These are phyloP conservation scores for Cephus pulcher DNA, from an alignment of 2,888 invertebrate species.

Conservation along the genomic window DNA sequence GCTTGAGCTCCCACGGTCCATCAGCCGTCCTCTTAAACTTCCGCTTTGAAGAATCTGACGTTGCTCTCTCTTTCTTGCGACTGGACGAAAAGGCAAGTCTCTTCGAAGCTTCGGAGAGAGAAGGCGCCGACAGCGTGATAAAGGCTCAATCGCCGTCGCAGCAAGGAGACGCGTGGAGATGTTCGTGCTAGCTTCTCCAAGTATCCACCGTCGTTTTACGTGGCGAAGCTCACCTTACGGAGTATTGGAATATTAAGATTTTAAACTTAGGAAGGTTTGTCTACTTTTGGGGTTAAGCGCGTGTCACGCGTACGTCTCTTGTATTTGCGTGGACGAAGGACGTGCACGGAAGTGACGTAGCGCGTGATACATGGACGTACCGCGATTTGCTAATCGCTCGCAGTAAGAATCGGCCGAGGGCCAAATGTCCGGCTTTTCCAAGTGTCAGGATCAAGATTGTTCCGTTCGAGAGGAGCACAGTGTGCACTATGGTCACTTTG, in stretches of 20 bases:
- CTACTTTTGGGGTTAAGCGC: constrained; percentile 4
- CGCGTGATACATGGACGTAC: too few species aligned
- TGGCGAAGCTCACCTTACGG: constrained; percentile 15
- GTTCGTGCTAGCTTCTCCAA: constrained; percentile 49
- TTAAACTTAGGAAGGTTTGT: constrained; percentile 16
- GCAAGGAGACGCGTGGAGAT: constrained; percentile 57
- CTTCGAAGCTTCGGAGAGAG: constrained; percentile 56
- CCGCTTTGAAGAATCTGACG: not conserved
- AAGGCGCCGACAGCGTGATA: constrained; percentile 53
- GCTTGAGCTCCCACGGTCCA: not conserved
- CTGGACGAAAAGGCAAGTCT: constrained; percentile 47
- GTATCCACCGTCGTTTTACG: constrained; percentile 12
- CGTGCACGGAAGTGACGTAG: not conserved
- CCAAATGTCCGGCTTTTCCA: not conserved
- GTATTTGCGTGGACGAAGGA: not conserved
- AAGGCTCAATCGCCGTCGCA: constrained; percentile 54
- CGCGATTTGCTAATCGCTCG: not conserved
- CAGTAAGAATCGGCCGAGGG: not conserved
- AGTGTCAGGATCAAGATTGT: not conserved
- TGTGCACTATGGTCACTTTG: not conserved
- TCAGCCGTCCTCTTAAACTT: not conserved
- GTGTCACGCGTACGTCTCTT: not conserved
- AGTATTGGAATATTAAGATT: constrained; percentile 14
- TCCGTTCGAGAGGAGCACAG: not conserved
- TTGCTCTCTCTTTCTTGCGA: not conserved